Evolutionary conservation across 2,797 vertebrate genomes (phyloP).

Genomic region (Sternarchorhynchus goeldii): DNA sequence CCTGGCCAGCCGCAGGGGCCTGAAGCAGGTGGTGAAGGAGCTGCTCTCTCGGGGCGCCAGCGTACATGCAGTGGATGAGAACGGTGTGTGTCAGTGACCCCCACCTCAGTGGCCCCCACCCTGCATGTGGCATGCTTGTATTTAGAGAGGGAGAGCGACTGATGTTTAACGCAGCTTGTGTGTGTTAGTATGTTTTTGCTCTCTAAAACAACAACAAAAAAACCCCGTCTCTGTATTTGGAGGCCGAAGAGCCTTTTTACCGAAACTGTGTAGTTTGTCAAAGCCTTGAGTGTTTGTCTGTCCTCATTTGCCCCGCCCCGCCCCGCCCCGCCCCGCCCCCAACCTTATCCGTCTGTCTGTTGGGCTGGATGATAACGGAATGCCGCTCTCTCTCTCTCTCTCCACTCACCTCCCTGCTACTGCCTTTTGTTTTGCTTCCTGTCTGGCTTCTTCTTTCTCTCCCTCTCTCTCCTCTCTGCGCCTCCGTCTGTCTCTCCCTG

Average conservation of each 20-base stretch:
- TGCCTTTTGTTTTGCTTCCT: slow-evolving; percentile 25
- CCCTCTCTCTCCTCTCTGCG: slow-evolving; percentile 27
- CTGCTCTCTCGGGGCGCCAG: slow-evolving; percentile 89
- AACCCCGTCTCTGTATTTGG: slow-evolving; percentile 8
- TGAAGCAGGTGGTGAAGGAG: slow-evolving; percentile 91
- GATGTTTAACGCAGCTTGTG: slow-evolving; percentile 28
- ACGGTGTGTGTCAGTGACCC: slow-evolving; percentile 77
- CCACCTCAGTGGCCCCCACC: not conserved
- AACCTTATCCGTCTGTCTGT: slow-evolving; percentile 21
- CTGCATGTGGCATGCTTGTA: slow-evolving; percentile 38
- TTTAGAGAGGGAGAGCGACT: not conserved
- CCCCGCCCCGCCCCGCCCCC: slow-evolving; percentile 2
- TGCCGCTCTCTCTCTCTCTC: slow-evolving; percentile 65
- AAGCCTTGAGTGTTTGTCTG: slow-evolving; percentile 27
- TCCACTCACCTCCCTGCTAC: slow-evolving; percentile 16
- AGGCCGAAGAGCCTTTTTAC: not conserved
- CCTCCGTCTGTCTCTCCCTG: slow-evolving; percentile 60
- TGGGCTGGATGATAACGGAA: slow-evolving; percentile 69
- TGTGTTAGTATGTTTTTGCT: slow-evolving; percentile 2
- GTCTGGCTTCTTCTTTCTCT: slow-evolving; percentile 12
- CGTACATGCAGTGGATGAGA: slow-evolving; percentile 89
- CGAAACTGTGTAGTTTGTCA: slow-evolving; percentile 28
- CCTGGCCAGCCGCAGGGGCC: slow-evolving; percentile 88
- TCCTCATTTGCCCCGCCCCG: slow-evolving; percentile 27
- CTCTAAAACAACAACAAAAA: not conserved